These are phyloP conservation scores for Canis aureus DNA, from an alignment of 2,113 vertebrate species.

Conservation along the genomic window DNA sequence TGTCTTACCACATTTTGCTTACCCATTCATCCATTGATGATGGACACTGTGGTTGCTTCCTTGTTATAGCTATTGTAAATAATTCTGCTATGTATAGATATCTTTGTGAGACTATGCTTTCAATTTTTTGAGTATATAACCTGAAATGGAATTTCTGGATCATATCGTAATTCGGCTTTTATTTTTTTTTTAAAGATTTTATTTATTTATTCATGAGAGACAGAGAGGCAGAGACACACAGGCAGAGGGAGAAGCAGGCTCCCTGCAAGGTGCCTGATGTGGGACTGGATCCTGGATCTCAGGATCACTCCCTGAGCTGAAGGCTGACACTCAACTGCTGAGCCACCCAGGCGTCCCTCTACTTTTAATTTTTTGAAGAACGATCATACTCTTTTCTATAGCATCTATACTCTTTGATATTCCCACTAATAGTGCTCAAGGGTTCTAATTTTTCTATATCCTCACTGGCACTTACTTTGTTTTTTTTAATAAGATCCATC, in stretches of 20 bases:
- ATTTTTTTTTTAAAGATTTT: too few relatives aligned
- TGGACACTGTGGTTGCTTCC: not conserved
- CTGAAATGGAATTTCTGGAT: not conserved
- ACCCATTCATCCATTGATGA: not conserved
- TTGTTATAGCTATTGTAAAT: not conserved
- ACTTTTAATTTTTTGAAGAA: not conserved
- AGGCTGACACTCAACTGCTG: too few relatives aligned
- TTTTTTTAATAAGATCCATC: not conserved
- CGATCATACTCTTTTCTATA: not conserved
- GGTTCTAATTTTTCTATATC: not conserved
- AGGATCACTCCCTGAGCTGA: too few relatives aligned
- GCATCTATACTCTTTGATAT: not conserved
- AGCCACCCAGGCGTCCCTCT: too few relatives aligned
- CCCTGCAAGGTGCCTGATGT: too few relatives aligned
- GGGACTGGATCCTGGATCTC: too few relatives aligned
- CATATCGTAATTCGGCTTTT: not conserved
- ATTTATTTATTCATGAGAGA: too few relatives aligned
- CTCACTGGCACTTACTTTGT: not conserved
- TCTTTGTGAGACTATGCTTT: not conserved
- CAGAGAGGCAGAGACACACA: too few relatives aligned
- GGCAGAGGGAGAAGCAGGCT: too few relatives aligned
- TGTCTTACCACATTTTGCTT: not conserved
- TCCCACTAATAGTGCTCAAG: not conserved
- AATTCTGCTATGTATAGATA: not conserved
- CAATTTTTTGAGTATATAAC: not conserved